These are phyloP conservation scores for Melanocharis versteri DNA, from an alignment of 2,113 vertebrate species.

Conservation along the genomic window DNA sequence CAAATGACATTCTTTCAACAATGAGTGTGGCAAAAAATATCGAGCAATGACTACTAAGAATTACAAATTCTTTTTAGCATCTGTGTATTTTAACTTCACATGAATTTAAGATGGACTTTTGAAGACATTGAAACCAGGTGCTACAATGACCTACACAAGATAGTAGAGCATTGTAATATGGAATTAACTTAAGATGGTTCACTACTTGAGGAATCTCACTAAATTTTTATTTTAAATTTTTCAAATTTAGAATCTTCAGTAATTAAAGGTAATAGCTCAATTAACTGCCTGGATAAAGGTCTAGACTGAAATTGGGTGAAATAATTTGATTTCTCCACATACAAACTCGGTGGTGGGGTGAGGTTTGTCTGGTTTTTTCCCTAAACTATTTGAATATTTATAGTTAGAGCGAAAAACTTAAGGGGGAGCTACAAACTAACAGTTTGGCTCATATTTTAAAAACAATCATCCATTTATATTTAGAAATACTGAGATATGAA, in stretches of 20 bases:
- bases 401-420: neutral
- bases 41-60: neutral
- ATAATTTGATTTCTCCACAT: neutral
- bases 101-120: neutral
- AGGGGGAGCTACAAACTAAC: neutral
- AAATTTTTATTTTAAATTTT: neutral
- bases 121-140: neutral
- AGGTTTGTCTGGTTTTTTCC: rapidly evolving
- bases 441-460: neutral
- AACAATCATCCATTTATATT: neutral
- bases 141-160: neutral
- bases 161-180: neutral
- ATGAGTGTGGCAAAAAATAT: neutral
- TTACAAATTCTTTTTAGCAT: neutral
- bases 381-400: neutral
- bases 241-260: neutral
- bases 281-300: neutral
- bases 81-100: neutral
- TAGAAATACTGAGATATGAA: neutral
- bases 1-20: neutral
- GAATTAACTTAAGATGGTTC: neutral
- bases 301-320: neutral
- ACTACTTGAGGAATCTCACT: neutral
- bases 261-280: neutral
- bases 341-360: neutral